Evolutionary conservation across 2,113 vertebrate genomes (phyloP).

Genomic region (Abramis brama): DNA sequence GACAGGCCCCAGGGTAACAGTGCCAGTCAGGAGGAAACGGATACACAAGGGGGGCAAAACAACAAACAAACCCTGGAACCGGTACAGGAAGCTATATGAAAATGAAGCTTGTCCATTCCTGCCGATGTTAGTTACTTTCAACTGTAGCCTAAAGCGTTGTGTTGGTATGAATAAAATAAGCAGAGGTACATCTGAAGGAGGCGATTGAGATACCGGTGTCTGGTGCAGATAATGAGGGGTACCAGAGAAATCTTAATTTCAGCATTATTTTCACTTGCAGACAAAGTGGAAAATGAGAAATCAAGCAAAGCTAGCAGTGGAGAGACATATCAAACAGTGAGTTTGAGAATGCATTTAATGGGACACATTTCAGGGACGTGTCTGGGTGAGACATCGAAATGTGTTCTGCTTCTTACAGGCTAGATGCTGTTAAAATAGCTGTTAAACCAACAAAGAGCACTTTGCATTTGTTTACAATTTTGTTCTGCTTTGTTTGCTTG

Average conservation of each 20-base stretch:
- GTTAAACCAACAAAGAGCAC: background rate
- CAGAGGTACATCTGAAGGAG: background rate
- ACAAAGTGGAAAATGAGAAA: background rate
- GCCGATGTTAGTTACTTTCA: conserved; percentile 50
- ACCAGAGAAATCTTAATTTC: conserved; percentile 31
- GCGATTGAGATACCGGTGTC: background rate
- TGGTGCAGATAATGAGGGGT: conserved; percentile 18
- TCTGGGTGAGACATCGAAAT: background rate
- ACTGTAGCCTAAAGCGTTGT: conserved; percentile 18
- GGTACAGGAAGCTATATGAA: conserved; percentile 43
- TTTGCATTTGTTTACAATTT: background rate
- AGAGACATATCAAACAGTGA: background rate
- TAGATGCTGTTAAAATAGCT: background rate
- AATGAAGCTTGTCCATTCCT: conserved; percentile 28
- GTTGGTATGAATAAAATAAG: conserved; percentile 37
- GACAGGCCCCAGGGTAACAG: conserved; percentile 29
- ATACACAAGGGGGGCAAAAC: conserved; percentile 41
- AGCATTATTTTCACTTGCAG: conserved; percentile 11
- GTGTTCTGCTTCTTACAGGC: no score
- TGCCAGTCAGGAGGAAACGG: conserved; percentile 50
- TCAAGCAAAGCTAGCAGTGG: background rate
- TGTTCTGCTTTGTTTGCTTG: background rate
- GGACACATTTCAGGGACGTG: background rate
- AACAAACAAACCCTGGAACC: conserved; percentile 46
- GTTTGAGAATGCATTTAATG: background rate